Conservation (phyloP, 2,113 vertebrate species). For the Ctenodactylus gundi region DNA sequence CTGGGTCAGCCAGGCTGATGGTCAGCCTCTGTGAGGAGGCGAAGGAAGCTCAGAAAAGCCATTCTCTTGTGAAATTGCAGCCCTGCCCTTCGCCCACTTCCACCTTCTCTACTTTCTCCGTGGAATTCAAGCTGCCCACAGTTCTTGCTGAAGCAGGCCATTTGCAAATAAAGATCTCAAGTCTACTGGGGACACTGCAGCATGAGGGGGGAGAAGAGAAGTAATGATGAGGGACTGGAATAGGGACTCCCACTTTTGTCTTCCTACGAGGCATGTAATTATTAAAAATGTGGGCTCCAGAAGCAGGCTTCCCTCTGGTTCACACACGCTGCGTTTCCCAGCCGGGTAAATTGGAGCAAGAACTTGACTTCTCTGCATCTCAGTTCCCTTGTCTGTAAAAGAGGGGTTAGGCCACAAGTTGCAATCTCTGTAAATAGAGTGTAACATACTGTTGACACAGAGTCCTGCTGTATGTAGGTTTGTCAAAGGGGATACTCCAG, state of each 20-base stretch:
- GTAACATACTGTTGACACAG: not conserved
- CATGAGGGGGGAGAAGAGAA: not conserved
- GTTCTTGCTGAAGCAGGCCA: not conserved
- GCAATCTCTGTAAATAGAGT: too few relatives aligned
- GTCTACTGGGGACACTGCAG: not conserved
- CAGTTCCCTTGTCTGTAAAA: not conserved
- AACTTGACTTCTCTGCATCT: not conserved
- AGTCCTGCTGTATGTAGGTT: fast-evolving
- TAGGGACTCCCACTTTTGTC: not conserved
- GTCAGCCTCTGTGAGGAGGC: not conserved
- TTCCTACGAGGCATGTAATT: not conserved
- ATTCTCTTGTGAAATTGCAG: not conserved
- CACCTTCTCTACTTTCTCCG: not conserved
- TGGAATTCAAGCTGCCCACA: not conserved
- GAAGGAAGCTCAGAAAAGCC: not conserved
- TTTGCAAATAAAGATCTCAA: not conserved
- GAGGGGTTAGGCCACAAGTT: not conserved
- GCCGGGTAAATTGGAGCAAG: not conserved
- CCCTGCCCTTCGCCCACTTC: too few relatives aligned
- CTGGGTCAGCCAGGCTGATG: not conserved
- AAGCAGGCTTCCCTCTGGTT: not conserved
- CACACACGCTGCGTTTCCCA: not conserved
- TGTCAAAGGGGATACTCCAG: not conserved
- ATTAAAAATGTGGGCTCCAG: not conserved
- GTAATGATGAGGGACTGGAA: not conserved